phyloP scores from a whole-genome alignment of 2,888 invertebrate species.

The Polydrusus pterygomalis region DNA sequence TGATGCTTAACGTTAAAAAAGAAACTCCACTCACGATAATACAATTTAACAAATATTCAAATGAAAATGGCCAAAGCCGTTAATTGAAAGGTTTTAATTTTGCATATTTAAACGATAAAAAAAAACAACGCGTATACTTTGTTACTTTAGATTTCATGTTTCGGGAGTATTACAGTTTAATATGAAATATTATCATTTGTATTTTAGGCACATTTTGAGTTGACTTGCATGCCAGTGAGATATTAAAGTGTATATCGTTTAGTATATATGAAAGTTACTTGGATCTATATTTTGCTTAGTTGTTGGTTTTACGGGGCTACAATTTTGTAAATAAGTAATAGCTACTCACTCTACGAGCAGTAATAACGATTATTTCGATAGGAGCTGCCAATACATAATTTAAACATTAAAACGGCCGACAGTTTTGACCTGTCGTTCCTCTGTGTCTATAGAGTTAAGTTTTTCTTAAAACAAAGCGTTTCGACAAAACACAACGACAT shows the following conservation, averaged over 20 bases:
- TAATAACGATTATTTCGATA: no score
- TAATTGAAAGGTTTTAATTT: conserved; percentile 49
- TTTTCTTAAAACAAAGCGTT: no score
- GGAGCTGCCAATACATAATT: no score
- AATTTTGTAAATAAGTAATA: background rate
- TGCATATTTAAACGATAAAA: conserved; percentile 49
- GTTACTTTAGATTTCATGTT: conserved; percentile 44
- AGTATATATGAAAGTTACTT: conserved; percentile 30
- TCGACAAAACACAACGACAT: no score
- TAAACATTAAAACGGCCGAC: no score
- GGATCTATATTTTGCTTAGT: conserved; percentile 28
- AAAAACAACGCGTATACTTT: conserved; percentile 27
- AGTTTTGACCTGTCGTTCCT: no score
- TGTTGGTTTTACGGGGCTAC: background rate
- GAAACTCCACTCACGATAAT: background rate
- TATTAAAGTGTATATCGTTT: conserved; percentile 40
- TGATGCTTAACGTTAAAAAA: background rate
- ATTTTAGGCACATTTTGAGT: conserved; percentile 38
- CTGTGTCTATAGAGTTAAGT: no score
- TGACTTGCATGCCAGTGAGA: conserved; percentile 40
- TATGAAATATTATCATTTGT: conserved; percentile 51
- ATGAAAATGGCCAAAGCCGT: conserved; percentile 30
- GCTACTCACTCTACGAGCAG: no score
- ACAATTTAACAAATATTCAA: background rate
- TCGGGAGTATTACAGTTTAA: conserved; percentile 45